phyloP scores from a whole-genome alignment of 23 tunicate species.

The Styela plicata region DNA sequence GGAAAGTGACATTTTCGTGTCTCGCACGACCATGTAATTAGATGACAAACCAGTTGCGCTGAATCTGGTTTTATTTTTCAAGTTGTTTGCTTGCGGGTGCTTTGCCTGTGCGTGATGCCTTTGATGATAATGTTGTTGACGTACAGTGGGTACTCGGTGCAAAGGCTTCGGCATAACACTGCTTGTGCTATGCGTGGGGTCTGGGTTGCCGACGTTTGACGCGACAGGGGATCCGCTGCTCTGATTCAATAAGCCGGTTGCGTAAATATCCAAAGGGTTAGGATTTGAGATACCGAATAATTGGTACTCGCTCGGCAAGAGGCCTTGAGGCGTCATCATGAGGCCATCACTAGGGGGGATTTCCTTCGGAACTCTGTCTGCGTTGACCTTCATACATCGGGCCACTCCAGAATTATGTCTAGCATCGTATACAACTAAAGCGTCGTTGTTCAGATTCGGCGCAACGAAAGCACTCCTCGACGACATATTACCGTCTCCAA shows the following conservation, averaged over 20 bases:
- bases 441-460: slow-evolving; percentile 1
- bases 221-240: neutral
- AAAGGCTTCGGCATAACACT: neutral
- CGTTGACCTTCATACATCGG: neutral
- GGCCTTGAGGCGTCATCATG: neutral
- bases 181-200: neutral
- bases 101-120: slow-evolving; percentile 50
- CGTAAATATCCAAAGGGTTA: slow-evolving; percentile 16
- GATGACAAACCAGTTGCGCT: slow-evolving; percentile 76
- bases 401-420: slow-evolving; percentile 1
- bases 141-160: slow-evolving; percentile 27
- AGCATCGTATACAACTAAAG: neutral
- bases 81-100: slow-evolving; percentile 27
- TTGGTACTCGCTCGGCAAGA: slow-evolving; percentile 4
- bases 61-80: slow-evolving; percentile 65
- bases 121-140: slow-evolving; percentile 70
- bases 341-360: neutral
- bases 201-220: neutral
- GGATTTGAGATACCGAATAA: slow-evolving; percentile 18
- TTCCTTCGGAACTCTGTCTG: neutral
- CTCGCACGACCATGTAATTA: slow-evolving; percentile 67
- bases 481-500: neutral
- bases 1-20: slow-evolving; percentile 83
- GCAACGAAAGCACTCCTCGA: neutral
- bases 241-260: neutral